Evolutionary conservation across 2,797 vertebrate genomes (phyloP).

Genomic region (Esox lucius): DNA sequence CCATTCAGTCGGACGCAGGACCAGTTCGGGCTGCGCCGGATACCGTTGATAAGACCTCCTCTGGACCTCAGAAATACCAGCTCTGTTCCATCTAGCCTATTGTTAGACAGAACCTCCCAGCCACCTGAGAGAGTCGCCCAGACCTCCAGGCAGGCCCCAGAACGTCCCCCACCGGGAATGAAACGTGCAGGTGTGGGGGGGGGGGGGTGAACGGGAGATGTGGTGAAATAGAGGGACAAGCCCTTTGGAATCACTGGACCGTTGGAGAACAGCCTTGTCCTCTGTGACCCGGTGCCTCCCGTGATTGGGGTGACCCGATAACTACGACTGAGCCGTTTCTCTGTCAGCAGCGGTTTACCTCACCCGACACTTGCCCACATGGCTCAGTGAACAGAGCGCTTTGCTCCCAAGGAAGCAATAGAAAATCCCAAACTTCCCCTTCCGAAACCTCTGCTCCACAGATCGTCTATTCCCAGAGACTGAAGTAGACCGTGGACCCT

Average conservation of each 20-base stretch:
- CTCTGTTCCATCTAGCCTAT: background rate
- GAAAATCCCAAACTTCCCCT: background rate
- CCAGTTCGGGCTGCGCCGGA: slow-evolving; percentile 25
- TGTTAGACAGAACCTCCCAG: slow-evolving; percentile 18
- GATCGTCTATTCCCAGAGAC: background rate
- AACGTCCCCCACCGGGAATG: slow-evolving; percentile 4
- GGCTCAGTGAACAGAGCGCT: background rate
- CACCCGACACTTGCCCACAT: background rate
- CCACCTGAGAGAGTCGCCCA: background rate
- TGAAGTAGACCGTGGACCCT: background rate
- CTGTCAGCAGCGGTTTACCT: background rate
- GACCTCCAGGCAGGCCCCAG: slow-evolving; percentile 7
- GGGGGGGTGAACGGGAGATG: background rate
- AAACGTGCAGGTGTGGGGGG: background rate
- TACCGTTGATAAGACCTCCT: slow-evolving; percentile 35
- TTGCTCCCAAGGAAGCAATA: background rate
- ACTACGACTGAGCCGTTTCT: background rate
- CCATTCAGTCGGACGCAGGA: slow-evolving; percentile 31
- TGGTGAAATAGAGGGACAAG: background rate
- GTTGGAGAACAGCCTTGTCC: slow-evolving; percentile 1
- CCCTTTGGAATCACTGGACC: slow-evolving; percentile 22
- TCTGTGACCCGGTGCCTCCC: background rate
- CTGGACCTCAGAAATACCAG: slow-evolving; percentile 22
- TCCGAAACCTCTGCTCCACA: background rate
- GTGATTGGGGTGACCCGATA: background rate